Conservation (phyloP, 1,140 invertebrate genomes). For the Matsumurasca onukii region DNA sequence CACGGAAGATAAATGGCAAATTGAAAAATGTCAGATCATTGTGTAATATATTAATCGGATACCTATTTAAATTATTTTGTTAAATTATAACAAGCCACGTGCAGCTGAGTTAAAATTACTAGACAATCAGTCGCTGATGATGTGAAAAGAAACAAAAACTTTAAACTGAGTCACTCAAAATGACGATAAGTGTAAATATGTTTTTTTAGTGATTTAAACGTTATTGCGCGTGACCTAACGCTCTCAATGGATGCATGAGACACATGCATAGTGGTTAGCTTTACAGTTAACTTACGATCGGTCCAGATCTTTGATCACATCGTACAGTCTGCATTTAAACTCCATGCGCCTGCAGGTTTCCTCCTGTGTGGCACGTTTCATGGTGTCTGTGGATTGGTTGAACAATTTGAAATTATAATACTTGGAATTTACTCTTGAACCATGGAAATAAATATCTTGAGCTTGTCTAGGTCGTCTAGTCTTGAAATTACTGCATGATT, state of each 20-base stretch:
- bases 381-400: not conserved
- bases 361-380: not conserved
- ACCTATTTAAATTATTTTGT: not conserved
- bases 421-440: not conserved
- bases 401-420: not conserved
- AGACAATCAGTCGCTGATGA: not conserved
- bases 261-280: not conserved
- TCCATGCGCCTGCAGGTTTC: not conserved
- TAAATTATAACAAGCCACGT: not conserved
- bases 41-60: too few relatives aligned
- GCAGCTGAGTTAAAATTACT: not conserved
- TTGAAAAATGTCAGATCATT: too few relatives aligned
- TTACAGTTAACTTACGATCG: not conserved
- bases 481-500: too few relatives aligned
- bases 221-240: too few relatives aligned
- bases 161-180: not conserved
- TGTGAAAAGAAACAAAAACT: not conserved
- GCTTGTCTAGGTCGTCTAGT: too few relatives aligned
- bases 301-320: not conserved
- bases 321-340: not conserved
- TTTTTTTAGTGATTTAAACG: too few relatives aligned
- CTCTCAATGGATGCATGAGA: not conserved
- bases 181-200: not conserved
- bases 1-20: too few relatives aligned
- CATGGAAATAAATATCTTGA: not conserved